Evolutionary conservation across 2,113 vertebrate species (phyloP).

Genomic region (Neolamprologus variostigma): DNA sequence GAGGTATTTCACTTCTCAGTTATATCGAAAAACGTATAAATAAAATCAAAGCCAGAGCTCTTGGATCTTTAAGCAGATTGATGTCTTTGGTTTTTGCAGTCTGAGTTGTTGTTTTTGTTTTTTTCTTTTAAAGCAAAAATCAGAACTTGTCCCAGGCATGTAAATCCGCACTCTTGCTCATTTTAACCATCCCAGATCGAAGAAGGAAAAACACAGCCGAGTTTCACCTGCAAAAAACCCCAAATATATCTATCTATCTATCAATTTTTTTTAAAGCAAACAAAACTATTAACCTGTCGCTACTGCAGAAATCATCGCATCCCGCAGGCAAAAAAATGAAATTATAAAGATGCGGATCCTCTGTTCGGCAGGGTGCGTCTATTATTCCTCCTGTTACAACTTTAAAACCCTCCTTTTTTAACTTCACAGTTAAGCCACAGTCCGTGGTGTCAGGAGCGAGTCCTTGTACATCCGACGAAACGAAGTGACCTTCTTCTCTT

Average conservation of each 20-base stretch:
- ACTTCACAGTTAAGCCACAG: slow-evolving; percentile 16
- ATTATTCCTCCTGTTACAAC: slow-evolving; percentile 36
- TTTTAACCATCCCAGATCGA: slow-evolving; percentile 19
- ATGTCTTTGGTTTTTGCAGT: slow-evolving; percentile 72
- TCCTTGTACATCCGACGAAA: slow-evolving; percentile 31
- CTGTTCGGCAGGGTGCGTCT: slow-evolving; percentile 40
- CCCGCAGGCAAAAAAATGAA: neutral
- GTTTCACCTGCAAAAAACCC: neutral
- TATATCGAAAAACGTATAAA: neutral
- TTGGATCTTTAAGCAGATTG: slow-evolving; percentile 23
- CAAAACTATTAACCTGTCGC: neutral
- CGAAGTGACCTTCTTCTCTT: neutral
- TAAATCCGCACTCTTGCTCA: slow-evolving; percentile 48
- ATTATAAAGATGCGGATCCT: slow-evolving; percentile 50
- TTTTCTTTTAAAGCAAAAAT: slow-evolving; percentile 3
- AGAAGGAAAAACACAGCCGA: neutral
- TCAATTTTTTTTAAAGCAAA: neutral
- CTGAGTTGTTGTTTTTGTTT: neutral
- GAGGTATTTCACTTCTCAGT: slow-evolving; percentile 68
- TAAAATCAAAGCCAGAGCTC: slow-evolving; percentile 32
- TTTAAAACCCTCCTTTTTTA: slow-evolving; percentile 16
- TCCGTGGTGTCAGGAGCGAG: slow-evolving; percentile 2
- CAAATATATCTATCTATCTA: neutral
- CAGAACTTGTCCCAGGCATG: slow-evolving; percentile 51
- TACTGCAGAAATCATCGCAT: slow-evolving; percentile 18